Evolutionary conservation across 2,797 vertebrate genomes (phyloP).

Genomic region (Yasuhikotakia modesta): DNA sequence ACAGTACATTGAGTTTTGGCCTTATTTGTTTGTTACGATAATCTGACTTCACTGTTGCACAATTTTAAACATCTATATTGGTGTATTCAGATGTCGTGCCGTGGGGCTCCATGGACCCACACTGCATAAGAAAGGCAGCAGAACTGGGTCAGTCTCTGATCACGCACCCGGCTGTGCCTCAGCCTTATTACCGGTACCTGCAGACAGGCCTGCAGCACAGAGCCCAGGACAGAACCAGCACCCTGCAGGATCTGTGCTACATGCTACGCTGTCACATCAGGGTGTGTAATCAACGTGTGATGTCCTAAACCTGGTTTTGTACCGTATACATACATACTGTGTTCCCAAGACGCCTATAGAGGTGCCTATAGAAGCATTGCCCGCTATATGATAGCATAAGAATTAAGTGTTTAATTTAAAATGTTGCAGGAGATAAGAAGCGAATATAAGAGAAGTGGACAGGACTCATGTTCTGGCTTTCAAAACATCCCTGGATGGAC

Average conservation of each 20-base stretch:
- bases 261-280: conserved; percentile 63
- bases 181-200: conserved; percentile 69
- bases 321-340: background rate
- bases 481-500: conserved; percentile 18
- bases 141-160: conserved; percentile 64
- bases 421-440: conserved; percentile 47
- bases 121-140: conserved; percentile 65
- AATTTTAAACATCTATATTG: background rate
- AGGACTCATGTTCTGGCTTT: conserved; percentile 17
- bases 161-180: conserved; percentile 64
- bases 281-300: conserved; percentile 27
- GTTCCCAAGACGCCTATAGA: background rate
- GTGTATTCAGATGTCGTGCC: conserved; percentile 67
- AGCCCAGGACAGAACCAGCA: conserved; percentile 64
- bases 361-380: background rate
- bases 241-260: conserved; percentile 68
- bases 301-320: background rate
- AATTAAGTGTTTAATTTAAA: conserved; percentile 12
- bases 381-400: background rate
- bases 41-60: background rate
- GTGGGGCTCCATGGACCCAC: conserved; percentile 66
- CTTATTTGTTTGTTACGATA: background rate
- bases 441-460: conserved; percentile 19
- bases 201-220: conserved; percentile 64
- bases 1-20: background rate